Conservation (phyloP, 2,888 invertebrate species). For the Cyclophora albipunctata region DNA sequence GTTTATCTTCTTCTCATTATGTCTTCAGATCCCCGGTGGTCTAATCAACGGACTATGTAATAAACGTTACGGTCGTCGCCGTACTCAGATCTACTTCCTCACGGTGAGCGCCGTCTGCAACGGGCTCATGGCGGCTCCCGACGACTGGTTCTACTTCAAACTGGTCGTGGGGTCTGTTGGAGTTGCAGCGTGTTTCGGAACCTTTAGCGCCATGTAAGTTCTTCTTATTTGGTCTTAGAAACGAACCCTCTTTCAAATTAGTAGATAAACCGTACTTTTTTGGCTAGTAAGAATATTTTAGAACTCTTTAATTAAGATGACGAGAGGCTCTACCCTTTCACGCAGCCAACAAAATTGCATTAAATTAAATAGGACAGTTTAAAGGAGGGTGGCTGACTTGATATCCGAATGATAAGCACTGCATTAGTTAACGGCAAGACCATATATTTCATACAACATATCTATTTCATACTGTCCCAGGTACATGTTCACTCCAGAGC, state of each 20-base stretch:
- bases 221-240: background rate
- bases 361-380: too few species aligned
- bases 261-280: too few species aligned
- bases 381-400: too few species aligned
- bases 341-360: too few species aligned
- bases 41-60: conserved; percentile 59
- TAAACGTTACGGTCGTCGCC: conserved; percentile 77
- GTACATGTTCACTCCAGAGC: conserved; percentile 65
- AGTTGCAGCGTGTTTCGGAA: conserved; percentile 29
- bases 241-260: too few species aligned
- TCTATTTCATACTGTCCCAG: conserved; percentile 16
- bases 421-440: too few species aligned
- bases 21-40: conserved; percentile 70
- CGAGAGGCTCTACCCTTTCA: too few species aligned
- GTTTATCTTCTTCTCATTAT: background rate
- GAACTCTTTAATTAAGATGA: too few species aligned
- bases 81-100: conserved; percentile 74
- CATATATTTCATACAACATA: too few species aligned
- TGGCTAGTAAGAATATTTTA: too few species aligned
- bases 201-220: conserved; percentile 33
- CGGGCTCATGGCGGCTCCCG: conserved; percentile 26
- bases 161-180: conserved; percentile 27
- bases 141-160: conserved; percentile 29
- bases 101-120: conserved; percentile 68
- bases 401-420: too few species aligned